A percentile compares a stretch with the other conserved stretches of the same genome.
phyloP scores from a whole-genome alignment of 2,797 vertebrate species.

The Carcharodon carcharias region DNA sequence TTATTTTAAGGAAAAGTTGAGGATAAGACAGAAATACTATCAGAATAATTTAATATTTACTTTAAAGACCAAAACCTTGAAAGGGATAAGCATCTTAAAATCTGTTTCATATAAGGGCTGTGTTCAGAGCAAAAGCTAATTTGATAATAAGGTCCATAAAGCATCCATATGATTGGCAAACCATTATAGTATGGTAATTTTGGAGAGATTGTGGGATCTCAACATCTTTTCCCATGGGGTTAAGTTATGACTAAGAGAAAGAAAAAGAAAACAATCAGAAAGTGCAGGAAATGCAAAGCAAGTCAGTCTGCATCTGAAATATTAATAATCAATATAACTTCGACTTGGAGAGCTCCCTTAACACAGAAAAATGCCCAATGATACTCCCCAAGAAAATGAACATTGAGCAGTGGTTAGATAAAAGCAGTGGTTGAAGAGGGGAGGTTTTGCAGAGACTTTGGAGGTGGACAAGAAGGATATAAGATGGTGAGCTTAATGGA shows the following conservation, averaged over 20 bases:
- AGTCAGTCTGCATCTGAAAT: neutral
- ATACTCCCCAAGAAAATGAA: neutral
- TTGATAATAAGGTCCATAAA: neutral
- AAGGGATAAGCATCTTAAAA: neutral
- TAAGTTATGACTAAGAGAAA: neutral
- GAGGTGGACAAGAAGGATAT: neutral
- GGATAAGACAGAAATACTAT: neutral
- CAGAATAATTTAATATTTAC: neutral
- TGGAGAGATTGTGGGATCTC: neutral
- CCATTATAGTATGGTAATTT: neutral
- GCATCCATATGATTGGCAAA: neutral
- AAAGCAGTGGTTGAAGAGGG: neutral
- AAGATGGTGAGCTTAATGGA: neutral
- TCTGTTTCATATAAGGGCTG: neutral
- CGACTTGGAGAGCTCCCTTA: neutral
- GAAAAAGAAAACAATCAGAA: neutral
- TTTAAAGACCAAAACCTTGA: neutral
- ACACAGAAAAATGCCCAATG: neutral
- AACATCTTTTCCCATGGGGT: neutral
- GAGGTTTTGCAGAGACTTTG: neutral
- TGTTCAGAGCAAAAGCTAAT: neutral
- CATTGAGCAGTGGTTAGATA: neutral
- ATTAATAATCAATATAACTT: neutral
- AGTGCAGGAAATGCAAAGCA: too few species aligned
- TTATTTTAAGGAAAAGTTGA: neutral